Evolutionary conservation across 2,113 vertebrate genomes (phyloP), one percentile per base, ranked within the genome.

Genomic region (Prunella fulvescens): DNA sequence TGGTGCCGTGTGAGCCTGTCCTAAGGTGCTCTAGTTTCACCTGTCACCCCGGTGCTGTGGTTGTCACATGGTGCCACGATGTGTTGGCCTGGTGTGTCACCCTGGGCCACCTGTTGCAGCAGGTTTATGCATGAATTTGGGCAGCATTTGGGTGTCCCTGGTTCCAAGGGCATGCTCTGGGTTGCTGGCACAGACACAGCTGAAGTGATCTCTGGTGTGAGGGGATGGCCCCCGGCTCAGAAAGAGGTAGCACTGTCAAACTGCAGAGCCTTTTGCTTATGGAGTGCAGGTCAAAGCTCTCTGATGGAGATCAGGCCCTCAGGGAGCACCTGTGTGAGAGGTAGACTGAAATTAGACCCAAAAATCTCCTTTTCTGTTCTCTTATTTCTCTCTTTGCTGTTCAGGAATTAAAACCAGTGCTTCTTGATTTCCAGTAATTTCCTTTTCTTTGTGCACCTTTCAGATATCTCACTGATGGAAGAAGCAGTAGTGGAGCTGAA

Each of bases 401-500:
- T 56, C 26, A 67, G 16, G 15, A 86, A 35, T 78, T 64, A n/a
- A 67, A 45, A 42, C 0, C 4, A 44, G 0, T n/a, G n/a, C n/a
- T n/a, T n/a, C n/a, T n/a, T n/a, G n/a, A 7, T 50, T 78, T 50
- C 39, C 37, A 6, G 61, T 90, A 3, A 17, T 78, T 56, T 67
- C 6, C 3, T 33, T 62, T 73, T 73, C 14, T 76, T 79, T 73
- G 29, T 74, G 57, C 54, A 23, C 81, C n/a, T 45, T 71, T 62
- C 94, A 99, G 99, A 98, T 65, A 84, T 94, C 47, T 83, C 98
- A 5, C 84, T 96, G 82, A 93, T 98, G 88, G 99, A 98, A 92
- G 98, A 98, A 73, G 98, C 97, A 10, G 98, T 99, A 35, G 95
- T 98, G 45, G 98, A 98, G 81, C 97, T 99, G 61, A 99, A 99